These are phyloP conservation scores for Saguinus midas DNA, from an alignment of 2,113 vertebrate genomes.

Conservation along the genomic window DNA sequence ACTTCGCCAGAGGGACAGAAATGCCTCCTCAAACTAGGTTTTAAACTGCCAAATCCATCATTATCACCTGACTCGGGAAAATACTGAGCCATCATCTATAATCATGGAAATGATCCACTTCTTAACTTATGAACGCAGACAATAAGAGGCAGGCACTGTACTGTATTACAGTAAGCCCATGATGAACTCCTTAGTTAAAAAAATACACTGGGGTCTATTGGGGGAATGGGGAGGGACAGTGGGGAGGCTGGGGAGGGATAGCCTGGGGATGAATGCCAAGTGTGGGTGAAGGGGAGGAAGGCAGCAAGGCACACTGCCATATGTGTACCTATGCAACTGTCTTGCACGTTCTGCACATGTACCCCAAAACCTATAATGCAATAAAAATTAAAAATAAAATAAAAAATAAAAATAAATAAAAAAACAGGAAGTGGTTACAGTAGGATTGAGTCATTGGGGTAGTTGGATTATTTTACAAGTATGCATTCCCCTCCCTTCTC, in stretches of 20 bases:
- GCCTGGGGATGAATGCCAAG: no score
- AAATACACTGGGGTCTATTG: no score
- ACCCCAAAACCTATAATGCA: no score
- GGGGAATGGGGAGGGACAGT: no score
- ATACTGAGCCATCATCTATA: background rate
- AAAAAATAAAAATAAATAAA: no score
- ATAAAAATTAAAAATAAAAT: no score
- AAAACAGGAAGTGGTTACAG: background rate
- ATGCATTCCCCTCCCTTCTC: background rate
- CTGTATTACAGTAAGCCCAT: background rate
- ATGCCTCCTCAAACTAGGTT: background rate
- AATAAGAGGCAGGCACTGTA: background rate
- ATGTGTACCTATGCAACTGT: no score
- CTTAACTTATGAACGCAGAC: background rate
- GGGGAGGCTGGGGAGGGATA: no score
- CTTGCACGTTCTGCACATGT: no score
- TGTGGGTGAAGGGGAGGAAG: no score
- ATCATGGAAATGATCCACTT: slow-evolving; percentile 12
- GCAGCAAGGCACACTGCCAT: no score
- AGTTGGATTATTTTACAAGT: background rate
- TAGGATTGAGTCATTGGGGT: background rate
- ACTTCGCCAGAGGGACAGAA: background rate
- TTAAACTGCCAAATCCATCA: background rate
- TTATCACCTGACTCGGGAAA: background rate
- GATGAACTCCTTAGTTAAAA: background rate